These are phyloP conservation scores for Corythaeola cristata DNA, from an alignment of 2,113 vertebrate species.

Conservation along the genomic window DNA sequence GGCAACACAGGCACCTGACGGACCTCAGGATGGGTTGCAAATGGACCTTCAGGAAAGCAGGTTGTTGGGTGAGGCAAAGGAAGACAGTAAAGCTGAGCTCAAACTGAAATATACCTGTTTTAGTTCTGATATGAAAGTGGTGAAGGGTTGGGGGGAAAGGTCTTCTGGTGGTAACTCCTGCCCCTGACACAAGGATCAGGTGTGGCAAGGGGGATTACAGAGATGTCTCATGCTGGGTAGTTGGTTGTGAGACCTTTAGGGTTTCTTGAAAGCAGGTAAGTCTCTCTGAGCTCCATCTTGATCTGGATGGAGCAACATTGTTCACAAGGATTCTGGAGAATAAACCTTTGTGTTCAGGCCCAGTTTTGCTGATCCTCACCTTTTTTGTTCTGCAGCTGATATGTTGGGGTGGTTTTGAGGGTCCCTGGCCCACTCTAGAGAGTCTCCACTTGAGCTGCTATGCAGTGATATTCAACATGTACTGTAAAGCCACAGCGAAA, in stretches of 20 bases:
- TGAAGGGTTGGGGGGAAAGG: not conserved
- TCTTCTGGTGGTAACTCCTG: not conserved
- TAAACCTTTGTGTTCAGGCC: not conserved
- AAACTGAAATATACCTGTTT: not conserved
- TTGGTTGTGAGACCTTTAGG: not conserved
- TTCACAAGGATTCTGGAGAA: not conserved
- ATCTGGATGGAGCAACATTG: not conserved
- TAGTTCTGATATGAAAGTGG: not conserved
- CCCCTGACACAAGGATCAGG: fast-evolving
- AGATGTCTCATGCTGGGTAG: not conserved
- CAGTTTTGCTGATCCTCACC: not conserved
- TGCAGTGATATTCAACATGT: not conserved
- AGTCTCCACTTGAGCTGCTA: not conserved
- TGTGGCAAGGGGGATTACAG: not conserved
- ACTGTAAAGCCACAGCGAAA: not conserved
- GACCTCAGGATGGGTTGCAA: not conserved
- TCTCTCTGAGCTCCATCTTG: not conserved
- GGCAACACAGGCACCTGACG: not conserved
- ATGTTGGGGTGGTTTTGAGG: not conserved
- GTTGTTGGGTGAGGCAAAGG: not conserved
- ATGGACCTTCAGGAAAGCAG: not conserved
- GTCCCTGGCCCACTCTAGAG: not conserved
- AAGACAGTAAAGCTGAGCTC: not conserved
- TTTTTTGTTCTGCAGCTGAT: not conserved
- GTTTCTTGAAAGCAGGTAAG: not conserved